Base-by-base conservation (phyloP, 2,888 invertebrate species). In the Boloria selene region DNA sequence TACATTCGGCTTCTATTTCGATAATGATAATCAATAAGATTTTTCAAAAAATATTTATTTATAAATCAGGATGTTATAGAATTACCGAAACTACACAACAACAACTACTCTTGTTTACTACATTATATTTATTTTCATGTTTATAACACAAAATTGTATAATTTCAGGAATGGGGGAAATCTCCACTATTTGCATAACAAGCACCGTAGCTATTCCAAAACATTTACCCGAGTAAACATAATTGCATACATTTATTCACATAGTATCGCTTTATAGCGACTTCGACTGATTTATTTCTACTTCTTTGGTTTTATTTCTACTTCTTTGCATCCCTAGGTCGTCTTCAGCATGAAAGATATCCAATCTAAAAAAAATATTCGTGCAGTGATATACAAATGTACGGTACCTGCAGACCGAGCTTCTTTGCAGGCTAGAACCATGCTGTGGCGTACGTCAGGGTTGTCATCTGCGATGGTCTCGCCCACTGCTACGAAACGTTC, bases 341-440 rank as follows among this genome's bases (percentile, higher is more conserved):
- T 22, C 3, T 2, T 22, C 22, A 3, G 3, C 22, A 22, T 22
- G 22, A 22, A 22, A 22, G 22, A 22, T 38, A 38, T 38, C 31
- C 7, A 7, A 10, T 10, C 31, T 2, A 2, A 10, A 1, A 38
- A 38, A 38, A 38, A 38, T 10, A 38, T 38, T 10, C 1, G 10
- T 10, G 31, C 10, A 38, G 10, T 38, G 31, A 38, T 2, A 7
- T 18, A 1, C 13, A 4, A 18, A 13, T 42, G 38, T 38, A 45
- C 84, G 88, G 88, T 86, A 98, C 99, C 99, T 84, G 99, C 98
- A 80, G 96, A 95, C 77, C 98, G 93, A 16, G 99, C 99, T 85
- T 99, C 99, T 83, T 97, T 97, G 92, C 99, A 99, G 31, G 99
- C 99, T 79, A 98, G 97, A 87, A 97, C 98, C 99, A 99, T 99